Percentiles rank a stretch among this genome's conserved stretches.
Evolutionary conservation across 2,888 invertebrate species (phyloP).

Genomic region (Dynastes grantii): DNA sequence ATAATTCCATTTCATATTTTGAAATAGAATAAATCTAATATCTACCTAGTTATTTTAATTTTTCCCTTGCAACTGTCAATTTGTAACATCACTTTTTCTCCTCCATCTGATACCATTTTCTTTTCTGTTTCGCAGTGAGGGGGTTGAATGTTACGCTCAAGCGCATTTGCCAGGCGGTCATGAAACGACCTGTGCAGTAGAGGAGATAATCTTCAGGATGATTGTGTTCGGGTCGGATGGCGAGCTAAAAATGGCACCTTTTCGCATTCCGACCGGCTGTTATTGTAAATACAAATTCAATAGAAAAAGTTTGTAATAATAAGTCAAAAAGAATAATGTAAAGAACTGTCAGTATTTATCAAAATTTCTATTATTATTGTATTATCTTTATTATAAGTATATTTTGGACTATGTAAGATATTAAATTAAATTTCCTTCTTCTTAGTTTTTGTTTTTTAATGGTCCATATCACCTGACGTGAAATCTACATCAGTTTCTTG

Average conservation of each 20-base stretch:
- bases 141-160: slow-evolving; percentile 24
- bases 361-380: no score
- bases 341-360: no score
- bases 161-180: slow-evolving; percentile 33
- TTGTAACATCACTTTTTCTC: no score
- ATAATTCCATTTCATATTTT: not conserved
- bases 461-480: no score
- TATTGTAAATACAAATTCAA: slow-evolving; percentile 28
- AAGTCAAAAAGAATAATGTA: no score
- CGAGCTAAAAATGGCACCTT: slow-evolving; percentile 30
- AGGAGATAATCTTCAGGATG: slow-evolving; percentile 36
- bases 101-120: not conserved
- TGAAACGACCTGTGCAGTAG: slow-evolving; percentile 27
- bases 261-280: slow-evolving; percentile 43
- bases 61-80: no score
- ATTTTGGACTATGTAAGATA: no score
- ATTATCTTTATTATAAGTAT: no score
- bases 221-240: slow-evolving; percentile 12
- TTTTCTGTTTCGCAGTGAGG: slow-evolving; percentile 25
- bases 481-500: no score
- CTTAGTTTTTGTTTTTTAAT: no score
- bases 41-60: not conserved
- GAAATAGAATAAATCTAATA: not conserved
- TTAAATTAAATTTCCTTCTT: no score
- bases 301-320: not conserved